Base-by-base conservation (phyloP, 2,888 invertebrate species). In the Leptopilina drosophilae region DNA sequence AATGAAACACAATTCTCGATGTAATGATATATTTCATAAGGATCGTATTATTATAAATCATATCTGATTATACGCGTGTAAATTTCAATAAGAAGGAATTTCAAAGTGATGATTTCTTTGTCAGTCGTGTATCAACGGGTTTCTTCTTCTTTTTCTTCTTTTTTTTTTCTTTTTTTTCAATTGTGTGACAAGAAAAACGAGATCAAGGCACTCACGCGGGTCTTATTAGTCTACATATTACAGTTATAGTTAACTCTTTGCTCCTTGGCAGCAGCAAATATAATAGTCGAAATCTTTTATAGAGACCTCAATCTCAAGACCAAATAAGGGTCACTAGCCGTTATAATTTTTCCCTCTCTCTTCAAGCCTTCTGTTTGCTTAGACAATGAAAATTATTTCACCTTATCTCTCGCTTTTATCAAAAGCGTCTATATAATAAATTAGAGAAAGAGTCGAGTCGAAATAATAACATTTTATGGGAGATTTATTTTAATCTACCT, bases 261-360 rank as follows among this genome's bases (percentile, higher is more conserved):
- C 62, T 62, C 62, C 62, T 62, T 62, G 7, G 15, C 15, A 62
- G 62, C 15, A 62, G 62, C 62, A 67, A n/a, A 73, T 20, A 73
- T 33, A 73, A 73, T 73, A 53, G 53, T 73, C 73, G 56, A 56
- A 73, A 56, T 56, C 56, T 33, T 53, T 12, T 73, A 73, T 73
- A 26, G 9, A 73, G 56, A 66, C 66, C 66, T 66, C 14, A 67
- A 69, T 73, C 73, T 73, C 73, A 53, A 73, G 26, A 73, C 56
- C 73, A 73, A 73, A 73, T 49, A 73, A 26, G 73, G 53, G 12
- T 3, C 53, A 33, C 8, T 62, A n/a, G 56, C 73, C 73, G 73
- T 73, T 53, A 73, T 53, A 73, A 53, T 69, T 53, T 26, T 64
- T 69, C 33, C 5, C 5, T 33, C 5, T 33, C 5, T 5, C 33